These are phyloP conservation scores for Callithrix jacchus DNA, from an alignment of 2,113 vertebrate genomes.

Conservation along the genomic window DNA sequence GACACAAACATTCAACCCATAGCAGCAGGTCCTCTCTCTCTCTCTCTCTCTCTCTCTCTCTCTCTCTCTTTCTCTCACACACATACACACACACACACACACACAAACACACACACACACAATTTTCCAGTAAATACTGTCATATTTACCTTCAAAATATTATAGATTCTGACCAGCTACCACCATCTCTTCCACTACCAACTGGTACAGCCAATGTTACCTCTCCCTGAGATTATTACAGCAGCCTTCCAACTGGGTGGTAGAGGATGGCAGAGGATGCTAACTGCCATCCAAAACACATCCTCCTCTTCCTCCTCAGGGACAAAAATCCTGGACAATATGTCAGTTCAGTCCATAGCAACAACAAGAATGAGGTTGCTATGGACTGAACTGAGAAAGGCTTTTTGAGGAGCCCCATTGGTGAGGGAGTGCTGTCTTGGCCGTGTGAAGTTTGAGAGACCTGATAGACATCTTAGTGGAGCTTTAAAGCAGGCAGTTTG, in stretches of 20 bases:
- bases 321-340: background rate
- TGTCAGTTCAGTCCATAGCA: background rate
- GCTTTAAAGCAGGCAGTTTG: background rate
- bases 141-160: background rate
- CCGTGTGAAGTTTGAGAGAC: background rate
- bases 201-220: background rate
- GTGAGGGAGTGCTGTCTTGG: background rate
- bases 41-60: background rate
- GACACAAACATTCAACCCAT: background rate
- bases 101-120: background rate
- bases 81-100: background rate
- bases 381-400: background rate
- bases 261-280: background rate
- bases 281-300: background rate
- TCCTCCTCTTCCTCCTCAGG: background rate
- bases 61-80: too few relatives aligned
- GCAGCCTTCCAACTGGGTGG: background rate
- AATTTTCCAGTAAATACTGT: background rate
- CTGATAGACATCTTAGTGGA: background rate
- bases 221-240: background rate
- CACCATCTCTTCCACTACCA: background rate
- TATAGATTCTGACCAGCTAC: background rate
- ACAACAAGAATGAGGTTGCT: background rate
- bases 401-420: background rate
- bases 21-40: background rate